Evolutionary conservation across 2,888 invertebrate genomes (phyloP), one percentile per base, ranked within the genome.

Genomic region (Drosophila picticornis): DNA sequence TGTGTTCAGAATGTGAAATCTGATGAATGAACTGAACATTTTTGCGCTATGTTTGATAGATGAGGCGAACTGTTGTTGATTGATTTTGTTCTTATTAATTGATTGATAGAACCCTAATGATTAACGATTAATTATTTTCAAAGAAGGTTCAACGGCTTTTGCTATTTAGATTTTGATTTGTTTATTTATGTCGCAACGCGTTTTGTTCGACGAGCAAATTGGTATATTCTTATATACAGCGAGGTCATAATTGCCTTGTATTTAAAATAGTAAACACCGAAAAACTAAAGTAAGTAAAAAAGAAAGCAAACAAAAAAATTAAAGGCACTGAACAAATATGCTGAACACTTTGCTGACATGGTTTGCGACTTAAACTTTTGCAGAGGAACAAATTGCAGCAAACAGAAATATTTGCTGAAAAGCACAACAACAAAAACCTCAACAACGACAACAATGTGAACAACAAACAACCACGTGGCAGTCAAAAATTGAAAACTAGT

Each of bases 401-500:
- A 64, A 72, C 66, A 64, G 64, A 81, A 72, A 78, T 77, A 68
- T 78, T 78, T 78, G 79, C 56, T 46, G 31, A 63, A 66, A 53
- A 38, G 25, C 34, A 40, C 22, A 66, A 48, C 32, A 66, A 43
- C 53, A 68, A 62, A 48, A 51, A 57, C 43, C 62, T 56, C n/a
- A 50, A 46, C 19, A 58, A 32, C 48, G 65, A 56, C 38, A 55
- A 40, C 48, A 58, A 50, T 62, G 40, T 55, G 48, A 50, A 56
- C 34, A 66, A 48, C 51, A 32, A 56, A 40, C n/a, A 55, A 64
- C 53, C 70, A 83, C 73, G 83, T 72, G 83, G 60, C 55, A 67
- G 75, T 34, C 61, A 70, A 85, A 85, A 85, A 81, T 81, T 70
- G 70, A 70, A 84, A 89, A 90, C 90, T 89, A 87, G 90, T 89